Evolutionary conservation across 2,113 vertebrate species (phyloP).

Genomic region (Machaerirhynchus nigripectus): DNA sequence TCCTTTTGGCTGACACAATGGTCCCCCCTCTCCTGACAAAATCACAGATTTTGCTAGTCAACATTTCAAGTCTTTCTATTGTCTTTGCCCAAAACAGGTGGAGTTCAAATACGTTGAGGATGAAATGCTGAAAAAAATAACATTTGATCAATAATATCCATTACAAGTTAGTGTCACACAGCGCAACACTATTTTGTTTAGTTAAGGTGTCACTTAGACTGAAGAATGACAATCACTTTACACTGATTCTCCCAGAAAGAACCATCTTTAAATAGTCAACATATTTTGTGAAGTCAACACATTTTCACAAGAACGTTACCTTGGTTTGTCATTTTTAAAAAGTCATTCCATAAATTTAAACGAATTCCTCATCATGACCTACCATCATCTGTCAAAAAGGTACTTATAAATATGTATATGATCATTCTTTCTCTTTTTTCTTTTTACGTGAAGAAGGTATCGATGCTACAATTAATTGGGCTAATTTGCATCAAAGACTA

Average conservation of each 20-base stretch:
- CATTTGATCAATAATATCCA: background rate
- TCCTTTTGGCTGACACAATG: background rate
- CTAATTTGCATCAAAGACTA: conserved; percentile 79
- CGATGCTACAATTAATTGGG: conserved; percentile 79
- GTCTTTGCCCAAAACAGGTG: background rate
- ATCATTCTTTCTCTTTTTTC: conserved; percentile 39
- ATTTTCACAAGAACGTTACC: conserved; percentile 30
- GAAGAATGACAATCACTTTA: background rate
- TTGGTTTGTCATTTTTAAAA: conserved; percentile 43
- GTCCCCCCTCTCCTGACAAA: background rate
- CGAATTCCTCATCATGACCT: conserved; percentile 58
- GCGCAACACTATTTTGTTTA: background rate
- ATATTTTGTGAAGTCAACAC: background rate
- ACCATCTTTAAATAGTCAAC: conserved; percentile 21
- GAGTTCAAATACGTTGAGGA: background rate
- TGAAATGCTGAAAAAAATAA: background rate
- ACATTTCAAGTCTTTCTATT: background rate
- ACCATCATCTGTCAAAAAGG: conserved; percentile 72
- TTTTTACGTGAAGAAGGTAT: conserved; percentile 60
- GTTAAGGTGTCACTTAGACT: background rate
- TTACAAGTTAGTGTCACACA: background rate
- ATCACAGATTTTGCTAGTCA: background rate
- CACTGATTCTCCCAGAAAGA: background rate
- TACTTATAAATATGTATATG: conserved; percentile 77
- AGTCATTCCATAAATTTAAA: conserved; percentile 48